Evolutionary conservation across 1,140 invertebrate species (phyloP), one percentile per base, ranked within the genome.

Genomic region (Procambarus virginalis): DNA sequence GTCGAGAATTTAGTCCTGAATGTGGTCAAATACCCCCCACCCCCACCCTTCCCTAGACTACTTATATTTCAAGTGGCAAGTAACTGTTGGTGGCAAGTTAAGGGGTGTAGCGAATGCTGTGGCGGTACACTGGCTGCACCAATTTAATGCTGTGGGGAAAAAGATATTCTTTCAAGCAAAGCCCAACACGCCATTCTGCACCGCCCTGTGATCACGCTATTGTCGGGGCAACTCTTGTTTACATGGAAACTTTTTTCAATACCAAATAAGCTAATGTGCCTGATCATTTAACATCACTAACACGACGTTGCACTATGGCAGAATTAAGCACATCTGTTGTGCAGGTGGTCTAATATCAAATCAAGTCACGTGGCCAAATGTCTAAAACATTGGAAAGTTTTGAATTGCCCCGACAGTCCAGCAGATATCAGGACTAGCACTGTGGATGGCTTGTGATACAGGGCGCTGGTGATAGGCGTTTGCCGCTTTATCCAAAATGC

Each of bases 281-380:
- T 68, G 3, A 17, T 4, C 3, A 4, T 20, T 68, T 17, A 68
- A 20, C 5, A 22, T 77, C 75, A 77, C 75, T 14, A 45, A 46
- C 20, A 48, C 77, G 20, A 14, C 14, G 12, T 81, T 55, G 79
- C 79, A 55, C 51, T 78, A 20, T 2, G 51, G 68, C 6, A 34
- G 5, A n/a, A 81, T 51, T 5, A 14, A 2, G 79, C 5, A 14
- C 20, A 14, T 9, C 14, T 60, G 12, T 80, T 58, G 10, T 6
- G 17, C 76, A 49, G 79, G 14, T 14, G 51, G 12, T 17, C 14
- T n/a, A 58, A 58, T 64, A 3, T 14, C 12, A 55, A n/a, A n/a
- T 8, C n/a, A 14, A 60, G 51, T 81, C 79, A 60, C 51, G n/a
- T 60, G 79, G 51, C 34, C n/a, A n/a, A n/a, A 81, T 51, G 48